Evolutionary conservation across 2,113 vertebrate species (phyloP), one percentile per base, ranked within the genome.

Genomic region (Sapayoa aenigma): DNA sequence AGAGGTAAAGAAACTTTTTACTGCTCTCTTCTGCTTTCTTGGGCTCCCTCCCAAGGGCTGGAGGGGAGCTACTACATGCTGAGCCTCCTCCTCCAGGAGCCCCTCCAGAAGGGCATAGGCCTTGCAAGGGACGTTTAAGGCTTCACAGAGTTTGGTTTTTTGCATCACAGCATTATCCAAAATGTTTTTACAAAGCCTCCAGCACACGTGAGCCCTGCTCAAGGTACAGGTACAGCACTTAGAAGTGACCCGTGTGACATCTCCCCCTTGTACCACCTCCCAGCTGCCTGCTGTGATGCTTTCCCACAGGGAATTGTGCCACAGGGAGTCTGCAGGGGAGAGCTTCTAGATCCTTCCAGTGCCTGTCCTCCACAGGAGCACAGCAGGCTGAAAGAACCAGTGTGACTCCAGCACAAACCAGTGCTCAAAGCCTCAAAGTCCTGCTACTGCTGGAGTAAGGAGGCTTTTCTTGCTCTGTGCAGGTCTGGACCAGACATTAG

Each of bases 401-500:
- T 5, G 7, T 0, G 3, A 78, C n/a, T 68, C 62, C n/a, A 59
- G 50, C 31, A 67, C 44, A 84, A 69, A 58, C 24, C 79, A 62
- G 27, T 5, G 8, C 62, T 69, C 75, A 56, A 77, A 83, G 22
- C 46, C 59, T 55, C 55, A n/a, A 74, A 75, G 56, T 74, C 23
- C 50, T 41, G 19, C 20, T 56, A 6, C 79, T 90, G 56, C 84
- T 56, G 79, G 37, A 90, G 60, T 41, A 11, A 30, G 6, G 10
- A 31, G 59, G 50, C 44, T 42, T 55, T 86, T 55, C 55, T 46
- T 49, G 69, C 84, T 93, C 72, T 78, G 16, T 53, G 39, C 46
- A 82, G 78, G 78, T 75, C 58, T 84, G 66, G 55, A 76, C 24
- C 44, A 91, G 94, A 77, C 89, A 93, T 97, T 94, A 92, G 49